phyloP scores from a whole-genome alignment of 2,113 vertebrate species.

The Muscicapa adusta region DNA sequence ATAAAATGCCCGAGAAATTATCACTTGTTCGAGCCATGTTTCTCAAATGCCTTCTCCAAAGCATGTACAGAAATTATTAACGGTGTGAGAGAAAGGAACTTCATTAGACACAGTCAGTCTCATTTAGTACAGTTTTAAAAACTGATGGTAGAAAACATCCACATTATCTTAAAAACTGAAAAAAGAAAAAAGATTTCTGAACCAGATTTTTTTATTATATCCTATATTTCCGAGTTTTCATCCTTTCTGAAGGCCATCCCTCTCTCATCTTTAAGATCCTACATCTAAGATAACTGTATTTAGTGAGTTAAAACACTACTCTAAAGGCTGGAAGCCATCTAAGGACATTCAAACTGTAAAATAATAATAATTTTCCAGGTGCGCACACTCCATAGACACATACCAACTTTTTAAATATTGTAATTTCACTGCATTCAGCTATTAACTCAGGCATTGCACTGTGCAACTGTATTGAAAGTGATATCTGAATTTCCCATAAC shows the following conservation, averaged over 20 bases:
- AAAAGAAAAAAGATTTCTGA: neutral
- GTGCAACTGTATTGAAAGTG: neutral
- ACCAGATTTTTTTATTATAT: neutral
- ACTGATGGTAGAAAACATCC: neutral
- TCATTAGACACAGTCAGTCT: neutral
- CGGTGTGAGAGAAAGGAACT: neutral
- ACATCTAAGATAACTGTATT: neutral
- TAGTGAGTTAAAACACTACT: neutral
- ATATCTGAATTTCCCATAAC: neutral
- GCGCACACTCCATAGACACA: neutral
- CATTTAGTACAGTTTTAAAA: neutral
- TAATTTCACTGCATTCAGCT: neutral
- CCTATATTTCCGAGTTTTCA: neutral
- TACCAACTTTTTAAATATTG: neutral
- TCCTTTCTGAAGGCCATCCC: neutral
- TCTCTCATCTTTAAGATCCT: neutral
- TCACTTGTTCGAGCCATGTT: neutral
- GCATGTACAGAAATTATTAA: neutral
- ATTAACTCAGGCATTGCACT: neutral
- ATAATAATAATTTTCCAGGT: neutral
- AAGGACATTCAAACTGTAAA: rapidly evolving
- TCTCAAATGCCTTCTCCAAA: neutral
- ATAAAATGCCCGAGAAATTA: neutral
- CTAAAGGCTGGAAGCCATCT: neutral
- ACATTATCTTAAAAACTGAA: neutral